These are phyloP conservation scores for Triplophysa dalaica DNA, from an alignment of 2,113 vertebrate species.

Conservation along the genomic window DNA sequence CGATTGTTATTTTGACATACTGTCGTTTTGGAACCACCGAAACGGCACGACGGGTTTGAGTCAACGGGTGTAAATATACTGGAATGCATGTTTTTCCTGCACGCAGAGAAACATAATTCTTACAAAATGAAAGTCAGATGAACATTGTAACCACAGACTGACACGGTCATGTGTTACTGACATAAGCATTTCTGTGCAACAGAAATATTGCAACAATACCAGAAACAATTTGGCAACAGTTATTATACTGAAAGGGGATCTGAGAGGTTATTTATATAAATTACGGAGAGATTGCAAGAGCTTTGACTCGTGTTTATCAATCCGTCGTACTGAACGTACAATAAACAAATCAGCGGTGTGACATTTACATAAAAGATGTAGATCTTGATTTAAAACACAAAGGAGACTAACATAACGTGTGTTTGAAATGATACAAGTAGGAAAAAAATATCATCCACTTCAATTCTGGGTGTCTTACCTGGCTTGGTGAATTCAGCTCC, in stretches of 20 bases:
- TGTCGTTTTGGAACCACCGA: constrained; percentile 3
- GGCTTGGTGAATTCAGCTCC: constrained; percentile 19
- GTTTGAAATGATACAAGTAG: neutral
- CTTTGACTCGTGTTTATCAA: neutral
- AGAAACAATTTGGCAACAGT: constrained; percentile 35
- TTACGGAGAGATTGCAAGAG: neutral
- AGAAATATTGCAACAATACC: constrained; percentile 19
- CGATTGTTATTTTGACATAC: constrained; percentile 10
- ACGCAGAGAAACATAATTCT: constrained; percentile 8
- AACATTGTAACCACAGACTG: constrained; percentile 19
- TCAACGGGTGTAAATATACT: constrained; percentile 35
- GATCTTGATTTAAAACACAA: no score
- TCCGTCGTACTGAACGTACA: no score
- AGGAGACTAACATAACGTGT: no score
- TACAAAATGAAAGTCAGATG: constrained; percentile 5
- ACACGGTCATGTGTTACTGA: constrained; percentile 26
- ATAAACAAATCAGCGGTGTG: neutral
- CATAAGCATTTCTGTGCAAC: constrained; percentile 8
- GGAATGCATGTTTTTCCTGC: constrained; percentile 15
- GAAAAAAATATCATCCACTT: no score
- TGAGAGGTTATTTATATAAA: constrained; percentile 22
- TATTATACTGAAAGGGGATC: constrained; percentile 23
- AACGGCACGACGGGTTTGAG: neutral
- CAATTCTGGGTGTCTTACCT: constrained; percentile 1
- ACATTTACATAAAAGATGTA: constrained; percentile 12